Evolutionary conservation across 2,888 invertebrate genomes (phyloP), one percentile per base, ranked within the genome.

Genomic region (Apodemia duryi): DNA sequence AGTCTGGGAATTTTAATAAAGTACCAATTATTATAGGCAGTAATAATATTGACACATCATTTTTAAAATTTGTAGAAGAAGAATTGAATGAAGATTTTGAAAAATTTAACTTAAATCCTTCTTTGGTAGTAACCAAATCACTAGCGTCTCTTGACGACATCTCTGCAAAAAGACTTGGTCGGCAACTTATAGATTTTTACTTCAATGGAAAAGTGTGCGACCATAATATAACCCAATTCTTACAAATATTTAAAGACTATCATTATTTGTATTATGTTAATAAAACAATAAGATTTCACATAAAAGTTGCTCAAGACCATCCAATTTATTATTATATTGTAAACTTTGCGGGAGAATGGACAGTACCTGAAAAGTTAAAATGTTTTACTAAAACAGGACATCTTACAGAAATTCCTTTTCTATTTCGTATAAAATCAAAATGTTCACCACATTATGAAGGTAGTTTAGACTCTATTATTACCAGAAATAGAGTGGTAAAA

Each of bases 11-110:
- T 66, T 85, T 84, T 65, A 85, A 86, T 71, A 90, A 86, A 76
- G 88, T 92, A 0, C 92, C 92, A 2, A 70, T 91, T 65, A 85
- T 92, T 62, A 88, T 90, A 61, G 92, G 92, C 21, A 84, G 84
- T 70, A 87, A 85, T 70, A 86, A 88, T 66, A 81, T 82, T 65
- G 91, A 91, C 76, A 86, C 76, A 2, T 77, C 80, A 11, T 68
- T 86, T 54, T 70, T 88, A 43, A 77, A 86, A 68, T 82, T 76
- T 62, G 65, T 81, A 2, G 77, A 76, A 60, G 69, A 74, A 63
- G 79, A 84, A 54, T 84, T 81, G 70, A 84, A 85, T 70, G 76
- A 76, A n/a, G 81, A 84, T 69, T 85, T 79, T 67, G 81, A 88
- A 68, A 85, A 82, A 65, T 83, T 74, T 52, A 88, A 88, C 68